Percentiles rank a stretch among this genome's conserved stretches.
Conservation (phyloP, 2,888 invertebrate genomes). For the Congeria kusceri region DNA sequence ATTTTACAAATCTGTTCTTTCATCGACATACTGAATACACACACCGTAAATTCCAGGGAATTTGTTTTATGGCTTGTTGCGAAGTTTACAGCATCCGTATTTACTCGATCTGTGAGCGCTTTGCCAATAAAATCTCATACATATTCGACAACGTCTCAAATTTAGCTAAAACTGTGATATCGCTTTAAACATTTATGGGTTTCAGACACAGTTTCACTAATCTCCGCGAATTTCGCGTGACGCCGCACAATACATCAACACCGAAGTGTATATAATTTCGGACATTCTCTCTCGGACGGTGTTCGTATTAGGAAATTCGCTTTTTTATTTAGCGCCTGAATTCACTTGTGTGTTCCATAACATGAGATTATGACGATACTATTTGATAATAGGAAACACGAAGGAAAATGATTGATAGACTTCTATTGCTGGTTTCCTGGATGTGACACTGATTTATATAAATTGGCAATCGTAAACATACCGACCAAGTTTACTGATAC, state of each 20-base stretch:
- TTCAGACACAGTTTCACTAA: conserved; percentile 42
- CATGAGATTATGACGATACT: conserved; percentile 43
- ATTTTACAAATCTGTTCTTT: too few species aligned
- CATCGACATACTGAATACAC: too few species aligned
- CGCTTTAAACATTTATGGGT: conserved; percentile 53
- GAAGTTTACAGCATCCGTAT: too few species aligned
- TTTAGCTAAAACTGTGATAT: conserved; percentile 48
- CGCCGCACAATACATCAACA: conserved; percentile 48
- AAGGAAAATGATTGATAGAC: conserved; percentile 36
- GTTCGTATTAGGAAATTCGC: conserved; percentile 42
- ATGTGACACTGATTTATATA: conserved; percentile 39
- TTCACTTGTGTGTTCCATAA: conserved; percentile 43
- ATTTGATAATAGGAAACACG: conserved; percentile 32
- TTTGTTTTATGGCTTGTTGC: too few species aligned
- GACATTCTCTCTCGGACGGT: conserved; percentile 54
- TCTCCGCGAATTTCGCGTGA: conserved; percentile 53
- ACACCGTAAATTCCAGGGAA: too few species aligned
- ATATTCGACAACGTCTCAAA: conserved; percentile 59
- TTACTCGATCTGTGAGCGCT: conserved; percentile 4
- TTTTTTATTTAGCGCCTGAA: conserved; percentile 40
- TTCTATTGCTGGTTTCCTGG: conserved; percentile 23
- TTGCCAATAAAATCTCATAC: conserved; percentile 42
- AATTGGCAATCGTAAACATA: neutral
- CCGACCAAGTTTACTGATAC: too few species aligned
- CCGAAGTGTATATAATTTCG: conserved; percentile 57